phyloP scores from a whole-genome alignment of 2,888 invertebrate species.

The Mythimna impura region DNA sequence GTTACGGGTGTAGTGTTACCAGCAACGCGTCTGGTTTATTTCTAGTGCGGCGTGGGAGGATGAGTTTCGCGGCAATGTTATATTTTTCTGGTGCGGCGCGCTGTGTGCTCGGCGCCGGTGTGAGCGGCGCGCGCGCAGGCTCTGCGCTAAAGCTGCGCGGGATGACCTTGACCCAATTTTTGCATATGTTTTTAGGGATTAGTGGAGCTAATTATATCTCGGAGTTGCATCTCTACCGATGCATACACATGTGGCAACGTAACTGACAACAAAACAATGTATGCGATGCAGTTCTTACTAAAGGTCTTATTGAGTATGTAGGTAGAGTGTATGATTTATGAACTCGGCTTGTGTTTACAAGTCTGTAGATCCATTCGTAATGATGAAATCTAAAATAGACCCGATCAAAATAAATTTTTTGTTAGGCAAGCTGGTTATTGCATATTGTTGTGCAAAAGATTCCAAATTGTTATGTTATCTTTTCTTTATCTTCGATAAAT shows the following conservation, averaged over 20 bases:
- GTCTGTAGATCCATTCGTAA: neutral
- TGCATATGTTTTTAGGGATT: constrained; percentile 64
- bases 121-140: constrained; percentile 60
- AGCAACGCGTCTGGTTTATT: constrained; percentile 86
- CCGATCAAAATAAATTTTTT: constrained; percentile 35
- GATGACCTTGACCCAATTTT: constrained; percentile 87
- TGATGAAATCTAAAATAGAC: neutral
- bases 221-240: constrained; percentile 41
- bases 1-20: constrained; percentile 88
- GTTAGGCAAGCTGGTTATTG: constrained; percentile 33
- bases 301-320: neutral
- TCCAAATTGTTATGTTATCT: constrained; percentile 18
- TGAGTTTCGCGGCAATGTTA: constrained; percentile 71
- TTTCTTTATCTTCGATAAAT: constrained; percentile 21
- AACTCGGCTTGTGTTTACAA: constrained; percentile 12
- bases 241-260: constrained; percentile 1
- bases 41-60: constrained; percentile 84
- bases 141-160: constrained; percentile 61
- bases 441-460: constrained; percentile 33
- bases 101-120: constrained; percentile 62
- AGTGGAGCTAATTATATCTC: constrained; percentile 51
- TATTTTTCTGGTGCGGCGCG: constrained; percentile 71
- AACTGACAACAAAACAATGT: constrained; percentile 21
- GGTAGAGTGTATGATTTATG: neutral
- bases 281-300: neutral